phyloP scores from a whole-genome alignment of 2,113 vertebrate species.

The Lanius collurio region DNA sequence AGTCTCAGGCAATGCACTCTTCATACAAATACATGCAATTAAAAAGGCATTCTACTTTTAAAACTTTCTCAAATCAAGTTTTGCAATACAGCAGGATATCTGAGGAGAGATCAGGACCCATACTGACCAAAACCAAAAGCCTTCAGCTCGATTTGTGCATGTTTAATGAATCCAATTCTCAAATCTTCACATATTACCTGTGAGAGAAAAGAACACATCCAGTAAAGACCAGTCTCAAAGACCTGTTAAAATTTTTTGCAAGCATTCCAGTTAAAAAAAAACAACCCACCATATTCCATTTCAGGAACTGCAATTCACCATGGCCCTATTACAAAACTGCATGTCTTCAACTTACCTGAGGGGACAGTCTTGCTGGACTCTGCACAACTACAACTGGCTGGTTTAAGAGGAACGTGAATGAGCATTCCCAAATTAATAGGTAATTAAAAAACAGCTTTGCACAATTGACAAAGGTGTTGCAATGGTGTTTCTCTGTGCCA shows the following conservation, averaged over 20 bases:
- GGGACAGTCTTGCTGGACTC: background rate
- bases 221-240: background rate
- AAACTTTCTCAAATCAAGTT: slow-evolving; percentile 40
- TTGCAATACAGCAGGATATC: slow-evolving; percentile 38
- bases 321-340: background rate
- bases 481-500: background rate
- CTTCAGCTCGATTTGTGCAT: slow-evolving; percentile 30
- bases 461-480: background rate
- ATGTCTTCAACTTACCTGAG: background rate
- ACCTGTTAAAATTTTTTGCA: background rate
- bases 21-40: slow-evolving; percentile 60
- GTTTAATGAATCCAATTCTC: slow-evolving; percentile 29
- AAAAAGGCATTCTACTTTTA: slow-evolving; percentile 46
- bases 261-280: background rate
- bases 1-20: slow-evolving; percentile 41
- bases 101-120: slow-evolving; percentile 39
- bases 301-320: background rate
- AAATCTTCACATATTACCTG: slow-evolving; percentile 58
- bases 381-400: background rate
- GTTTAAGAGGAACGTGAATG: background rate
- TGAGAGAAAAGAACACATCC: background rate
- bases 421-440: background rate
- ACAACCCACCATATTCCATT: background rate
- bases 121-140: slow-evolving; percentile 10
- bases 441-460: background rate